A percentile compares a stretch with the other conserved stretches of the same genome.
phyloP scores from a whole-genome alignment of 2,888 invertebrate species.

The Aethes cnicana region DNA sequence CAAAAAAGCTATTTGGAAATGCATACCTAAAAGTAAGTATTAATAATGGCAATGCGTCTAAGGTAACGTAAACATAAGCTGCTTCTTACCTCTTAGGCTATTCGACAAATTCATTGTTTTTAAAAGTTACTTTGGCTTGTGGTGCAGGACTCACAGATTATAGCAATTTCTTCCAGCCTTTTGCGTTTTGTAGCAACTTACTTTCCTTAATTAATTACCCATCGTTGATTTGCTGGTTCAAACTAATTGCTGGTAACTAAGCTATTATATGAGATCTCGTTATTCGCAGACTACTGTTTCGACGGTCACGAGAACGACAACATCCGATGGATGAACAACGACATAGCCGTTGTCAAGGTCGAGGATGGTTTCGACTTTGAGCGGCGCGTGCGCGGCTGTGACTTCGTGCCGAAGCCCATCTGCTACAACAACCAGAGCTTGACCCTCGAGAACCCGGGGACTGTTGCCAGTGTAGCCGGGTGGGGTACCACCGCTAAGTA shows the following conservation, averaged over 20 bases:
- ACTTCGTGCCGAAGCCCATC: conserved; percentile 64
- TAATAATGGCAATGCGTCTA: too few relatives aligned
- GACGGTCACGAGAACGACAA: conserved; percentile 73
- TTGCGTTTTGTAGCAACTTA: too few relatives aligned
- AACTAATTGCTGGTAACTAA: not conserved
- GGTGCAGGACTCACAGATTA: too few relatives aligned
- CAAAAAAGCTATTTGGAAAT: conserved; percentile 73
- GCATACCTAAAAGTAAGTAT: conserved; percentile 68
- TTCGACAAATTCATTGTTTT: too few relatives aligned
- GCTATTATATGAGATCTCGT: not conserved
- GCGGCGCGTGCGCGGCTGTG: conserved; percentile 61
- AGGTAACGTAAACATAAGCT: too few relatives aligned
- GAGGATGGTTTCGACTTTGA: conserved; percentile 70
- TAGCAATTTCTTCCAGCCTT: too few relatives aligned
- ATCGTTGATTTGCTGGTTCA: too few relatives aligned
- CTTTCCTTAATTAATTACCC: too few relatives aligned
- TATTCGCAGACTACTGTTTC: conserved; percentile 60
- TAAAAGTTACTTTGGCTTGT: too few relatives aligned
- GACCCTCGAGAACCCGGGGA: conserved; percentile 64
- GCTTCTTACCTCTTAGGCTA: too few relatives aligned
- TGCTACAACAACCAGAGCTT: conserved; percentile 68
- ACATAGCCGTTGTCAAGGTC: conserved; percentile 67
- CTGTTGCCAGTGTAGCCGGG: conserved; percentile 56
- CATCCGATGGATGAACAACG: conserved; percentile 74
- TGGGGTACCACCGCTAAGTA: conserved; percentile 68